A percentile compares a stretch with the other conserved stretches of the same genome.
Conservation (phyloP, 2,113 vertebrate genomes). For the Silurus meridionalis region DNA sequence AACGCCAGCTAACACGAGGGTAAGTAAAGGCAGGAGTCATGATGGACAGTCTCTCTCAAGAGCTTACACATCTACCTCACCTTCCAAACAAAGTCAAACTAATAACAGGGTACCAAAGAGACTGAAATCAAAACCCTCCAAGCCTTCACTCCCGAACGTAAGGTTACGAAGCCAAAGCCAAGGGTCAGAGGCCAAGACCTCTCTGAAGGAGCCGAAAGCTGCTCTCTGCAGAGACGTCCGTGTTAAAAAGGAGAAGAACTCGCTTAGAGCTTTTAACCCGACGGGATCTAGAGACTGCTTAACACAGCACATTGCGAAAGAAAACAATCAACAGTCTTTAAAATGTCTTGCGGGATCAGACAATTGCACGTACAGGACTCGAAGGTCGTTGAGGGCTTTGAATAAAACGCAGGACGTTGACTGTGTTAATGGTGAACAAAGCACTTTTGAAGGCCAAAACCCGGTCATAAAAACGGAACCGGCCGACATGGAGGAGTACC, state of each 20-base stretch:
- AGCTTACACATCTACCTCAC: slow-evolving; percentile 94
- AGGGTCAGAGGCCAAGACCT: slow-evolving; percentile 76
- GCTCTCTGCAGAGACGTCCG: slow-evolving; percentile 48
- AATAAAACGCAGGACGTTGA: slow-evolving; percentile 72
- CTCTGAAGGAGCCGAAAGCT: slow-evolving; percentile 70
- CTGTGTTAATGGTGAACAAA: slow-evolving; percentile 72
- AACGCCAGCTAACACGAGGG: slow-evolving; percentile 82
- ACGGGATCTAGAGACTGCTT: slow-evolving; percentile 72
- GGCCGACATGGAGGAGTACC: slow-evolving; percentile 60
- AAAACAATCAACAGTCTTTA: slow-evolving; percentile 73
- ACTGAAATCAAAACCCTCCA: slow-evolving; percentile 85
- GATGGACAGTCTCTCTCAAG: slow-evolving; percentile 81
- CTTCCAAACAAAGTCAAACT: slow-evolving; percentile 86
- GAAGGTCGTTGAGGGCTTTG: slow-evolving; percentile 86
- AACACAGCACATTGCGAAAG: slow-evolving; percentile 81
- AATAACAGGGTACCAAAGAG: slow-evolving; percentile 99
- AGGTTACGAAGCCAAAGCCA: slow-evolving; percentile 81
- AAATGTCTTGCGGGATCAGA: slow-evolving; percentile 71
- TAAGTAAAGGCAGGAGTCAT: slow-evolving; percentile 82
- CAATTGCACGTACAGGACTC: slow-evolving; percentile 82
- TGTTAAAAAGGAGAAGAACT: slow-evolving; percentile 35
- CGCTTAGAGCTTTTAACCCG: background rate
- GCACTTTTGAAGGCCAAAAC: slow-evolving; percentile 64
- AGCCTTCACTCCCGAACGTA: slow-evolving; percentile 85
- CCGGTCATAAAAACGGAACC: slow-evolving; percentile 70